These are phyloP conservation scores for Perca fluviatilis DNA, from an alignment of 2,113 vertebrate genomes.

Conservation along the genomic window DNA sequence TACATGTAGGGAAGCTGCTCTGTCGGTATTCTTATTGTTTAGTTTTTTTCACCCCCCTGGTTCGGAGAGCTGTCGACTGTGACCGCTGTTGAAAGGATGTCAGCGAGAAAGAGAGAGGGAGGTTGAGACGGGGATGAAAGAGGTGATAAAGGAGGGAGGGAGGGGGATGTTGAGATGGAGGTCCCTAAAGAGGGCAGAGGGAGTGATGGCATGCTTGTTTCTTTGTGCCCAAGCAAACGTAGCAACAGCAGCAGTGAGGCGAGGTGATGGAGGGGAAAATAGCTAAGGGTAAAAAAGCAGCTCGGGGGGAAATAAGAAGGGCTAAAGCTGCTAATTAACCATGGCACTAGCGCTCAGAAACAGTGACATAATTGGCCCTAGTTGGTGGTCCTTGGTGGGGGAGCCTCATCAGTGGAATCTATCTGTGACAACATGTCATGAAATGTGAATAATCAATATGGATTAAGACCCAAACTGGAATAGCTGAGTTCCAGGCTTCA, in stretches of 20 bases:
- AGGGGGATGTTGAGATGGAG: constrained; percentile 55
- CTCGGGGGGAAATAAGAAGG: constrained; percentile 55
- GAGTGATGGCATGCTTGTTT: constrained; percentile 74
- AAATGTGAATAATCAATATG: constrained; percentile 32
- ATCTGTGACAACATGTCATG: constrained; percentile 28
- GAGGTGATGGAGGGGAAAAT: constrained; percentile 74
- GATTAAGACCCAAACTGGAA: constrained; percentile 14
- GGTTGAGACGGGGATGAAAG: constrained; percentile 57
- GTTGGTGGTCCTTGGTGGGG: constrained; percentile 63
- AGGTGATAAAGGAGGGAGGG: constrained; percentile 22
- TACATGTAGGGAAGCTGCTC: constrained; percentile 71
- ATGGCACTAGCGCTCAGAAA: constrained; percentile 52
- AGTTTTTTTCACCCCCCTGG: constrained; percentile 24
- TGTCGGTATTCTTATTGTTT: constrained; percentile 60
- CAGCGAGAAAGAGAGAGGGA: constrained; percentile 42
- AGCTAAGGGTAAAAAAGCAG: constrained; percentile 63
- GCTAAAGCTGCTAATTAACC: constrained; percentile 71
- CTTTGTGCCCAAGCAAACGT: constrained; percentile 74
- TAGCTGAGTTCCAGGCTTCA: not conserved
- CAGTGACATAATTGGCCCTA: constrained; percentile 69
- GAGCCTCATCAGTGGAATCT: constrained; percentile 30
- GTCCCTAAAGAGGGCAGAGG: constrained; percentile 67
- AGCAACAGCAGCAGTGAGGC: constrained; percentile 60
- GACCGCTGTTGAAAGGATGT: constrained; percentile 77
- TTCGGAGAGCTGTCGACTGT: constrained; percentile 76